These are phyloP conservation scores for Anguilla japonica DNA, from an alignment of 2,113 vertebrate species.

Conservation along the genomic window DNA sequence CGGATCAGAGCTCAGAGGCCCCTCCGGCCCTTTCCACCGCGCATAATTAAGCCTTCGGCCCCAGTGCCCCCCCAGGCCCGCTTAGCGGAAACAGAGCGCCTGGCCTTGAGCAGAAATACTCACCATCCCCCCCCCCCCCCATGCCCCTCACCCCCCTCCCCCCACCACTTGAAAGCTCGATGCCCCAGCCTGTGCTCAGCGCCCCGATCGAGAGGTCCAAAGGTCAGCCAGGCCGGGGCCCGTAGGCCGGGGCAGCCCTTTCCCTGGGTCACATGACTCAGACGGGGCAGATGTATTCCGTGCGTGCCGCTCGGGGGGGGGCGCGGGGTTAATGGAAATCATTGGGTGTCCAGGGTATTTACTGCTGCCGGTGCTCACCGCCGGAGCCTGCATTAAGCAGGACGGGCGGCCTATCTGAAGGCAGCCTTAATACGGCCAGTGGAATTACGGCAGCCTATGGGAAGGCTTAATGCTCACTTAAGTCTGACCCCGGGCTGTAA, in stretches of 20 bases:
- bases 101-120: too few relatives aligned
- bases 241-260: background rate
- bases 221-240: background rate
- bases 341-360: background rate
- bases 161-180: too few relatives aligned
- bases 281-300: background rate
- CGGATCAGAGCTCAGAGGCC: background rate
- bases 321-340: background rate
- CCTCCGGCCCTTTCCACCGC: background rate
- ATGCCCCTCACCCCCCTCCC: too few relatives aligned
- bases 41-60: background rate
- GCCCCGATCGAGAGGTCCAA: background rate
- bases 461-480: conserved; percentile 11
- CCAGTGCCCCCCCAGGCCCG: background rate
- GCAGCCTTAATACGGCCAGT: conserved; percentile 24
- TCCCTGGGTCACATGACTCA: background rate
- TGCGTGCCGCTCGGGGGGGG: background rate
- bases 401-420: background rate
- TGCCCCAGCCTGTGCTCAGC: background rate
- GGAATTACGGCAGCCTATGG: conserved; percentile 23
- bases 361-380: background rate
- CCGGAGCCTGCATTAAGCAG: conserved; percentile 2
- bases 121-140: too few relatives aligned
- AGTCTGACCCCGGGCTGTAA: conserved; percentile 18
- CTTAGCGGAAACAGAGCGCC: background rate